phyloP scores from a whole-genome alignment of 2,113 vertebrate genomes.

The Pan paniscus region DNA sequence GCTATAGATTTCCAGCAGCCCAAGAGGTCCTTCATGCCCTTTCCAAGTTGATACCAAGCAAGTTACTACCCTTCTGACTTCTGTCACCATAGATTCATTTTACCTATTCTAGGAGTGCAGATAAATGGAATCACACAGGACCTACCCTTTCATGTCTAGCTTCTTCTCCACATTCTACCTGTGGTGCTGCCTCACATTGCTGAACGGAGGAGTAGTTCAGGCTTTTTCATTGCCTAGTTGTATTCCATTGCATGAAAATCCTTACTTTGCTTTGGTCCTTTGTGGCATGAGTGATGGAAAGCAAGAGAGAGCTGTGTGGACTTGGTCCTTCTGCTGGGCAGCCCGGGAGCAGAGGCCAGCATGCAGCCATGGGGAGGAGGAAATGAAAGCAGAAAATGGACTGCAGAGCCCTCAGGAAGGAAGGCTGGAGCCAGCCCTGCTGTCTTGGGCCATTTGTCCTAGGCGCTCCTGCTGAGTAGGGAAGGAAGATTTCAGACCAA shows the following conservation, averaged over 20 bases:
- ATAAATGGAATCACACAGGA: not conserved
- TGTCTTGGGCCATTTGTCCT: not conserved
- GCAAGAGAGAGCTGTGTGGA: not conserved
- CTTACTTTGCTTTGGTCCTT: not conserved
- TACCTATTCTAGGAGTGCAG: not conserved
- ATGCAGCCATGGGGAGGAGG: not conserved
- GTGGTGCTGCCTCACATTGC: not conserved
- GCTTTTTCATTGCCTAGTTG: not conserved
- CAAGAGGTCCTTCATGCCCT: not conserved
- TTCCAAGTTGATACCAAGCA: not conserved
- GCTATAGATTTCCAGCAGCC: not conserved
- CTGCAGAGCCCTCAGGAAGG: not conserved
- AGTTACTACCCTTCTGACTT: not conserved
- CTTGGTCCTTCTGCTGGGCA: not conserved
- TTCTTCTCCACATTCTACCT: not conserved
- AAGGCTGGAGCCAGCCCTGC: not conserved
- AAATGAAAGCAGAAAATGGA: not conserved
- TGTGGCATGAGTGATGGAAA: not conserved
- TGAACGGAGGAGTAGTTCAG: not conserved
- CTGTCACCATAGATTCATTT: not conserved
- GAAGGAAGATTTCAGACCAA: not conserved
- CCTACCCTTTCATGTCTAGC: not conserved
- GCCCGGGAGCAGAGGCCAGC: not conserved
- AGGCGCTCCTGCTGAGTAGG: not conserved
- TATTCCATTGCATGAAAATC: not conserved